phyloP scores from a whole-genome alignment of 2,797 vertebrate genomes.

The Sebastes itinus region DNA sequence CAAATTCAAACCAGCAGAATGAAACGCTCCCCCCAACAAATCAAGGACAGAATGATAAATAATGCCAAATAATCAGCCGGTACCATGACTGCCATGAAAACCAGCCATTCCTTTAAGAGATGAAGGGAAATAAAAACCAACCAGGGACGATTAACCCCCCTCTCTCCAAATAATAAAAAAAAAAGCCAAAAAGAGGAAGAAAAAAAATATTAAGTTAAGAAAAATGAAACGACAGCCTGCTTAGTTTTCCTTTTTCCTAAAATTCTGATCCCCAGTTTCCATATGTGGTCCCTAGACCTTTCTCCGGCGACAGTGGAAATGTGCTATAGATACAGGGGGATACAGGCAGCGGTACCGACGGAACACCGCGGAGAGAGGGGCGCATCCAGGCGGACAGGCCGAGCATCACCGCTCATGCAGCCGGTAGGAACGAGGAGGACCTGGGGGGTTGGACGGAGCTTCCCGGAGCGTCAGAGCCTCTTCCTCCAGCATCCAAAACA shows the following conservation, averaged over 20 bases:
- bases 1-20: slow-evolving; percentile 63
- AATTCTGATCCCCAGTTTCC: slow-evolving; percentile 86
- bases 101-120: slow-evolving; percentile 55
- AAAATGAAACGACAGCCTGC: slow-evolving; percentile 70
- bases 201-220: slow-evolving; percentile 37
- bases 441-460: slow-evolving; percentile 57
- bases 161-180: slow-evolving; percentile 39
- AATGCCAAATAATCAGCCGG: slow-evolving; percentile 60
- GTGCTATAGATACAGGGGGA: slow-evolving; percentile 44
- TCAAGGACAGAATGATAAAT: slow-evolving; percentile 52
- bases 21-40: slow-evolving; percentile 58
- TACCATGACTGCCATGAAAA: slow-evolving; percentile 56
- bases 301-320: slow-evolving; percentile 67
- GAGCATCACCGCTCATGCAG: slow-evolving; percentile 80
- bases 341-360: slow-evolving; percentile 66
- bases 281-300: slow-evolving; percentile 82
- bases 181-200: slow-evolving; percentile 37
- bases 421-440: slow-evolving; percentile 62
- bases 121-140: slow-evolving; percentile 55
- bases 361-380: slow-evolving; percentile 66
- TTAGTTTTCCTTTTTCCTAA: slow-evolving; percentile 83
- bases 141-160: slow-evolving; percentile 66
- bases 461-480: slow-evolving; percentile 61
- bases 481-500: slow-evolving; percentile 65
- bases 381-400: slow-evolving; percentile 78